Evolutionary conservation across 2,113 vertebrate species (phyloP), one percentile per base, ranked within the genome.

Genomic region (Dryoscopus gambensis): DNA sequence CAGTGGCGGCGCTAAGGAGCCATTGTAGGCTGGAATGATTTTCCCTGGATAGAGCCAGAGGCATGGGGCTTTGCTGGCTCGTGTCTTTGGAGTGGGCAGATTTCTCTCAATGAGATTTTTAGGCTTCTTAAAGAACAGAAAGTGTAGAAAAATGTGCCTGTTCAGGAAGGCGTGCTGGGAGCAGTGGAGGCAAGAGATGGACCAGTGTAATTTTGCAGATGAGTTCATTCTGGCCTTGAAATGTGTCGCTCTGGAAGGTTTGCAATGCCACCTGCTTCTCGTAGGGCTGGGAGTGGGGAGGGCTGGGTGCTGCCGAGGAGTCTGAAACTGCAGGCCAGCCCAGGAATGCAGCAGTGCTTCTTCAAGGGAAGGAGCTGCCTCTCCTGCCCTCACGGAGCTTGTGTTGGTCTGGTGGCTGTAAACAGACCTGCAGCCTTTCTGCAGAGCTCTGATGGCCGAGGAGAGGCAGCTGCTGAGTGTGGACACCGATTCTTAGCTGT

Each of bases 381-480:
- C 23, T 68, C 50, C 31, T 84, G 68, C 49, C 30, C 0, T 3
- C 2, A 2, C 0, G 0, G 73, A 76, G 30, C 17, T 71, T 0
- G 1, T 28, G 16, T 80, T 52, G 35, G 19, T 74, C 47, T 35
- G 5, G n/a, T 82, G 62, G 15, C 22, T 28, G 27, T 25, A 31
- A 88, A 37, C 1, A 50, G 46, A 19, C 27, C 40, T 52, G 25
- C 35, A 65, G 44, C 19, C 53, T 35, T 53, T 52, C 69, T 70
- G 65, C 47, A 37, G 67, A 81, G 62, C 71, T 80, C 27, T 23
- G 60, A 21, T 37, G 56, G 35, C 53, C 1, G 0, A 42, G 57
- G 39, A 68, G 77, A 57, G 21, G 39, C 63, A 37, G 30, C 57
- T 89, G 37, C 62, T 9, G 7, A 60, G 27, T 3, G 9, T n/a